Evolutionary conservation across 2,888 invertebrate species (phyloP).

Genomic region (Luffia ferchaultella): DNA sequence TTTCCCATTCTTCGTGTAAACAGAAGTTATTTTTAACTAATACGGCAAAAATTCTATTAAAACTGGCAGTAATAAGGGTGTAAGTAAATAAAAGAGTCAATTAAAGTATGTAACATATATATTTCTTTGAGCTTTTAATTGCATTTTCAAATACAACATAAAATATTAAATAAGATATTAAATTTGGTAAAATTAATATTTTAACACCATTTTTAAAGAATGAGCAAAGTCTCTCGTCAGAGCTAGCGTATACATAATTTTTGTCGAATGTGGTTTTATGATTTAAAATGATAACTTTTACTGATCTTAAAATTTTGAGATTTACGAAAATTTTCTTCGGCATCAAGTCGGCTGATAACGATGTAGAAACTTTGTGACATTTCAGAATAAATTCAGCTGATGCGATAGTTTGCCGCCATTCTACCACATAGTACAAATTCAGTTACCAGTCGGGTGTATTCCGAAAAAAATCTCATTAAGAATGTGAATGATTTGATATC

Average conservation of each 20-base stretch:
- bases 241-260: slow-evolving; percentile 81
- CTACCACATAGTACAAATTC: background rate
- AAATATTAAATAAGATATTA: slow-evolving; percentile 82
- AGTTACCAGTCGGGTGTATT: background rate
- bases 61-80: too few species aligned
- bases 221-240: slow-evolving; percentile 71
- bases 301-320: slow-evolving; percentile 39
- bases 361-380: too few species aligned
- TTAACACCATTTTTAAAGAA: slow-evolving; percentile 63
- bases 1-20: too few species aligned
- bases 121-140: slow-evolving; percentile 88
- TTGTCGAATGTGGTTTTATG: slow-evolving; percentile 66
- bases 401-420: too few species aligned
- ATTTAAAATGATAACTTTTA: slow-evolving; percentile 69
- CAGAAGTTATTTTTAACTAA: too few species aligned
- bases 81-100: slow-evolving; percentile 46
- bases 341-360: background rate
- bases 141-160: slow-evolving; percentile 86
- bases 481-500: slow-evolving; percentile 27
- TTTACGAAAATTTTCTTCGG: slow-evolving; percentile 28
- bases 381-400: too few species aligned
- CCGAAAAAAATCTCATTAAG: background rate
- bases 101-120: slow-evolving; percentile 81
- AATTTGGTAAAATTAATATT: slow-evolving; percentile 80
- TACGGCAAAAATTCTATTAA: too few species aligned